These are phyloP conservation scores for Stenopsyche tienmushanensis DNA, from an alignment of 1,140 invertebrate species.

Conservation along the genomic window DNA sequence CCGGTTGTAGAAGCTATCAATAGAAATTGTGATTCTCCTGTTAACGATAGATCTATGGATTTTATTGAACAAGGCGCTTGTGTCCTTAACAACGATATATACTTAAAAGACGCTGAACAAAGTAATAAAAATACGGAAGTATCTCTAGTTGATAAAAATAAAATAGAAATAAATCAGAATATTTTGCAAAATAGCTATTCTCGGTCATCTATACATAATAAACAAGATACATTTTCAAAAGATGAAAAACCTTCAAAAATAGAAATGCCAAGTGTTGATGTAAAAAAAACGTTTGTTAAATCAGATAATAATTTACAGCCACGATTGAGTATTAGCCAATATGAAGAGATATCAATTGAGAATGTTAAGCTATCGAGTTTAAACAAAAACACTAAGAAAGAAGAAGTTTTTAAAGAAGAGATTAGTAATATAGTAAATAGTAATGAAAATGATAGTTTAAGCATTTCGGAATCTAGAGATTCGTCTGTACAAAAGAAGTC, in stretches of 20 bases:
- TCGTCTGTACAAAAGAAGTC: conserved; percentile 37
- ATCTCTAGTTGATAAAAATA: neutral
- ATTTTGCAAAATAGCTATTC: too few species aligned
- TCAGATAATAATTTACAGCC: neutral
- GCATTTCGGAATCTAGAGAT: neutral
- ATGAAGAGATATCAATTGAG: neutral
- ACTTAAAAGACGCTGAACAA: conserved; percentile 25
- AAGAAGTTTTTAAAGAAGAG: neutral
- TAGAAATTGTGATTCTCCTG: conserved; percentile 46
- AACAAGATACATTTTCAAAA: too few species aligned
- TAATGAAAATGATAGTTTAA: conserved; percentile 20
- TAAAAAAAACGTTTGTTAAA: neutral
- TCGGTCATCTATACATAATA: too few species aligned
- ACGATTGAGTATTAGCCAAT: too few species aligned
- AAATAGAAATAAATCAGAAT: neutral
- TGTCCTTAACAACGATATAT: conserved; percentile 46
- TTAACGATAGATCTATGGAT: conserved; percentile 56
- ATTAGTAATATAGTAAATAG: neutral
- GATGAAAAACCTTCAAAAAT: neutral
- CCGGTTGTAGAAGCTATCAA: conserved; percentile 49
- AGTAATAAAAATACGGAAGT: neutral
- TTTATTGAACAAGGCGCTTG: conserved; percentile 58
- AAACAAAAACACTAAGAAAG: neutral
- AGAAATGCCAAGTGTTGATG: neutral
- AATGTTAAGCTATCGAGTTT: neutral